Evolutionary conservation across 92 coral and sea anemone species (phyloP), one percentile per base, ranked within the genome.

Genomic region (Phenganax stokvisi): DNA sequence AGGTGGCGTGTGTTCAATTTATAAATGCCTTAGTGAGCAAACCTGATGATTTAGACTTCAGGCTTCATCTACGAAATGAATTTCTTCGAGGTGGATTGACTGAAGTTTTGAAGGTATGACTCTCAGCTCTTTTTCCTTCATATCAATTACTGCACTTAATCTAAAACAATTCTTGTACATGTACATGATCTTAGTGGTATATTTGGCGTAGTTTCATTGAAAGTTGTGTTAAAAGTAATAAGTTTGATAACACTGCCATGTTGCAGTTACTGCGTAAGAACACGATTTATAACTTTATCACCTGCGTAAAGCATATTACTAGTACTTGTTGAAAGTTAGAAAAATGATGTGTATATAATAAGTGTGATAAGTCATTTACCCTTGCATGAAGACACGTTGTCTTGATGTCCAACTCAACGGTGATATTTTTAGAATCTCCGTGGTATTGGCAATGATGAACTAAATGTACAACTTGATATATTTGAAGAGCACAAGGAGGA

Each of bases 401-500:
- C 5, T 37, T 37, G 47, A 5, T 37, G 47, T 37, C 47, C 25
- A 17, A 9, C 27, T 74, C 12, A 11, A 9, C 16, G 7, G 17
- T 76, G 6, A n/a, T 56, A 17, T 52, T 52, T 77, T 56, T 75
- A 93, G 93, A 92, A 96, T 73, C 89, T 96, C 68, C 86, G 99
- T 74, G 91, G 89, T 29, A 87, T 96, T 66, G 99, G 92, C 51
- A 96, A 96, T 89, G 99, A 92, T 78, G 97, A 92, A 83, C 89
- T 96, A 15, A 96, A 96, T 86, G 97, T 96, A 12, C 99, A 96
- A 83, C 89, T 96, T 30, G 99, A 96, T 79, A 90, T 96, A 72
- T 96, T 92, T 88, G 99, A 96, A 84, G 99, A 96, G 71, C 99
- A 96, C 79, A 85, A 84, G 64, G 99, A 96, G 71, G 97, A 96